A percentile compares a stretch with the other conserved stretches of the same genome.
Evolutionary conservation across 2,797 vertebrate species (phyloP).

Genomic region (Columba guinea): DNA sequence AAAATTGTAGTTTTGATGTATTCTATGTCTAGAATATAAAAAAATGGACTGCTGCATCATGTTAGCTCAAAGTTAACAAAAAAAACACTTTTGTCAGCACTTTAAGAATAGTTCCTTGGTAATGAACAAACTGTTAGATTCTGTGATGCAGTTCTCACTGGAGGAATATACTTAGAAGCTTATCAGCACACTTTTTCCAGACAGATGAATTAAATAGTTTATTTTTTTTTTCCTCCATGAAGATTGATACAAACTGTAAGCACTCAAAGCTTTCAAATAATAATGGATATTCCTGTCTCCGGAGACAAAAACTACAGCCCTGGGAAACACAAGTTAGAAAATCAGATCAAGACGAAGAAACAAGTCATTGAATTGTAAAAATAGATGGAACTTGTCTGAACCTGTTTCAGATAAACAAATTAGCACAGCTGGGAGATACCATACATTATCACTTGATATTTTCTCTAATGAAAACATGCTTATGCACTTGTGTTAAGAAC

Average conservation of each 20-base stretch:
- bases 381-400: neutral
- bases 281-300: neutral
- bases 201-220: neutral
- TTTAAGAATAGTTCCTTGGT: neutral
- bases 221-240: neutral
- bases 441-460: neutral
- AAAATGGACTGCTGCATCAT: neutral
- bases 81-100: neutral
- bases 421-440: rapidly evolving
- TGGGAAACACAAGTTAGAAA: neutral
- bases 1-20: neutral
- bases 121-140: neutral
- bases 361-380: neutral
- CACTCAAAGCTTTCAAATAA: neutral
- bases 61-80: neutral
- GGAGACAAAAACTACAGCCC: neutral
- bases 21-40: neutral
- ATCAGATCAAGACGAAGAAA: neutral
- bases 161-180: neutral
- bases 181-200: neutral
- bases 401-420: neutral
- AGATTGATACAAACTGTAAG: neutral
- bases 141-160: neutral
- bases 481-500: neutral
- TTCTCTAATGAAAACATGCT: neutral